Evolutionary conservation across 2,797 vertebrate genomes (phyloP).

Genomic region (Rhinophrynus dorsalis): DNA sequence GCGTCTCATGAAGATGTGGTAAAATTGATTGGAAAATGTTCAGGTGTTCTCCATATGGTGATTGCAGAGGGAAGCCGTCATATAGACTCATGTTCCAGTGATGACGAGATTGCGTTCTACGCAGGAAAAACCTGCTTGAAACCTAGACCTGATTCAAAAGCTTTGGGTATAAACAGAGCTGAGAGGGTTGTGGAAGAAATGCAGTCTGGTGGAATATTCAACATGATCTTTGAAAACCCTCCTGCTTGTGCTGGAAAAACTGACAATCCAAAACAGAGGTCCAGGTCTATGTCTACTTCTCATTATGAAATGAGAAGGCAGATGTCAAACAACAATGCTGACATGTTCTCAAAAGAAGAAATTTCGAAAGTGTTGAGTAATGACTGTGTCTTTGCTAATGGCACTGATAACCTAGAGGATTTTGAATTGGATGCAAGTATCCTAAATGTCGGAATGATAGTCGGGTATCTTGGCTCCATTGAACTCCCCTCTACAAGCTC

Average conservation of each 20-base stretch:
- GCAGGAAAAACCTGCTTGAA: constrained; percentile 80
- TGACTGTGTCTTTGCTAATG: constrained; percentile 80
- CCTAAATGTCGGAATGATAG: constrained; percentile 94
- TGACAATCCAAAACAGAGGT: constrained; percentile 77
- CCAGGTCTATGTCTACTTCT: constrained; percentile 77
- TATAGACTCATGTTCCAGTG: constrained; percentile 88
- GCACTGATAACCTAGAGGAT: constrained; percentile 69
- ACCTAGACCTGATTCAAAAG: constrained; percentile 86
- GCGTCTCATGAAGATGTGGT: constrained; percentile 96
- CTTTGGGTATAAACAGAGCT: constrained; percentile 91
- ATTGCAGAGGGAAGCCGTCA: constrained; percentile 77
- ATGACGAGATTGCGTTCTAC: constrained; percentile 84
- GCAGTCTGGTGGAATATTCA: constrained; percentile 94
- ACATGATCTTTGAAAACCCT: constrained; percentile 94
- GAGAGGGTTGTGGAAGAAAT: constrained; percentile 94
- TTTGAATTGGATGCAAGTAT: constrained; percentile 83
- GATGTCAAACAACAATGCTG: constrained; percentile 63
- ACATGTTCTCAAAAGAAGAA: constrained; percentile 81
- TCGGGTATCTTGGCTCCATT: constrained; percentile 96
- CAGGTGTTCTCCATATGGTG: constrained; percentile 87
- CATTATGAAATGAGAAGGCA: constrained; percentile 69
- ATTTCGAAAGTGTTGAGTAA: constrained; percentile 73
- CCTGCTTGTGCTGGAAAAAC: constrained; percentile 74
- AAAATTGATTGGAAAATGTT: constrained; percentile 92
- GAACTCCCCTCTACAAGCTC: constrained; percentile 88